phyloP scores from a whole-genome alignment of 2,797 vertebrate genomes.

The Chelmon rostratus region DNA sequence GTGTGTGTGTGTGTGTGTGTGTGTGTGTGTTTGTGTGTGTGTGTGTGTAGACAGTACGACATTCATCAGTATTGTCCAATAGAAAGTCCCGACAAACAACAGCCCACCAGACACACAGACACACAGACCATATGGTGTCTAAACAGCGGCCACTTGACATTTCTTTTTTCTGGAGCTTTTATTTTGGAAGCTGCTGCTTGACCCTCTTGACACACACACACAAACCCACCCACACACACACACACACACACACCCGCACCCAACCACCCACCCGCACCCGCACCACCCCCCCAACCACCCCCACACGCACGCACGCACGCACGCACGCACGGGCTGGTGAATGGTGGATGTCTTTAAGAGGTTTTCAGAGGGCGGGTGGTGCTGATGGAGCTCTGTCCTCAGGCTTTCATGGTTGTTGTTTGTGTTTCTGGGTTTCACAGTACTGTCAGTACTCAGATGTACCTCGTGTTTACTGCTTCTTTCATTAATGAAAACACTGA shows the following conservation, averaged over 20 bases:
- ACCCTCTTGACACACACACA: slow-evolving; percentile 50
- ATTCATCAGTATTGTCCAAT: slow-evolving; percentile 13
- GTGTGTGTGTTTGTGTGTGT: background rate
- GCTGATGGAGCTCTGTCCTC: slow-evolving; percentile 60
- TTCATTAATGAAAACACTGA: no score
- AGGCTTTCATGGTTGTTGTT: background rate
- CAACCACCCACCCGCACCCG: background rate
- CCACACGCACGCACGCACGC: slow-evolving; percentile 48
- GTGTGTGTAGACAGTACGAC: background rate
- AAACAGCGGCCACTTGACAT: slow-evolving; percentile 82
- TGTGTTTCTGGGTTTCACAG: no score
- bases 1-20: background rate
- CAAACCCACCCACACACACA: no score
- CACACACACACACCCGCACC: background rate
- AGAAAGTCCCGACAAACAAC: slow-evolving; percentile 20
- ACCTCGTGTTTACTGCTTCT: no score
- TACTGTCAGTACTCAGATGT: no score
- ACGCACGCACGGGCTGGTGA: slow-evolving; percentile 65
- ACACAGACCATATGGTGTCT: slow-evolving; percentile 58
- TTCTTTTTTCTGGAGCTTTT: slow-evolving; percentile 74
- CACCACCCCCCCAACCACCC: no score
- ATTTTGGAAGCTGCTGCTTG: slow-evolving; percentile 63
- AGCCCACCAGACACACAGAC: slow-evolving; percentile 23
- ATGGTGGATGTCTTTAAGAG: slow-evolving; percentile 79
- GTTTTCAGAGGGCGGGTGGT: slow-evolving; percentile 40